Percentiles rank a stretch among this genome's conserved stretches.
These are phyloP conservation scores for Pseudocheirus occidentalis DNA, from an alignment of 2,797 vertebrate genomes.

Conservation along the genomic window DNA sequence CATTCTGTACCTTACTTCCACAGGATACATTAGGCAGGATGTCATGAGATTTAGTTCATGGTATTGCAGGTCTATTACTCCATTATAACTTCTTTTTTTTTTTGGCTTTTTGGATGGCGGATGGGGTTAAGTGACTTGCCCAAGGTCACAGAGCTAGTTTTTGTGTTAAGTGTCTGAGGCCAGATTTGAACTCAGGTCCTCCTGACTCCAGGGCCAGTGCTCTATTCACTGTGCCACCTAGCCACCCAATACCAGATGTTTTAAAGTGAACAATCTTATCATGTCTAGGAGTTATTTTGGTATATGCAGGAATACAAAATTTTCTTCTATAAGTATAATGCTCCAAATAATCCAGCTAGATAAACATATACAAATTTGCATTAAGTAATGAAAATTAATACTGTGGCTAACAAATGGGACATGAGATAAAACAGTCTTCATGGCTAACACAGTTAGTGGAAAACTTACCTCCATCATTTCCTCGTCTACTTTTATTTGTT, in stretches of 20 bases:
- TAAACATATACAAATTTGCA: slow-evolving; percentile 9
- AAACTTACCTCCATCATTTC: slow-evolving; percentile 89
- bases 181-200: no score
- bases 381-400: slow-evolving; percentile 31
- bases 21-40: background rate
- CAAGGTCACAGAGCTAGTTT: no score
- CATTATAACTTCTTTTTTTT: background rate
- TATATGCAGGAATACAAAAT: background rate
- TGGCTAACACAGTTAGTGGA: slow-evolving; percentile 37
- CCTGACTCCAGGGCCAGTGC: no score
- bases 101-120: no score
- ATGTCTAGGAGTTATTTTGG: background rate
- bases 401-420: slow-evolving; percentile 48
- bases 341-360: slow-evolving; percentile 45
- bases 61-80: background rate
- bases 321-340: slow-evolving; percentile 5
- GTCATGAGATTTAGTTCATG: background rate
- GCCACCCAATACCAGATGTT: background rate
- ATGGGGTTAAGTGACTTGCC: no score
- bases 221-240: no score
- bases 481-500: slow-evolving; percentile 89
- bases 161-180: no score
- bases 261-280: background rate
- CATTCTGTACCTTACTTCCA: background rate
- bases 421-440: slow-evolving; percentile 42